Conservation (phyloP, 1,140 invertebrate genomes). For the Aphidius ervi region DNA sequence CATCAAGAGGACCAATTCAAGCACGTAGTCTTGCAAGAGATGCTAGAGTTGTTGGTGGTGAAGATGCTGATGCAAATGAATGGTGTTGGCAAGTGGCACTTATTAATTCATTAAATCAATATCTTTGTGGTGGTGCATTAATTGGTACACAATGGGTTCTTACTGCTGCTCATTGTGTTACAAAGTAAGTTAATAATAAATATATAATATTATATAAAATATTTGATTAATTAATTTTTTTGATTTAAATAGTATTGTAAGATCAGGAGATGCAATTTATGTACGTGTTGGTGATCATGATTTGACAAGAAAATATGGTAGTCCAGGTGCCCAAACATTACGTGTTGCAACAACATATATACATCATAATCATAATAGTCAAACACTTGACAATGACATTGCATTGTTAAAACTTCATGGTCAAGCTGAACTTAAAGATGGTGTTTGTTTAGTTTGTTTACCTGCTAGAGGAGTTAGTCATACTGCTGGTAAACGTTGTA, state of each 20-base stretch:
- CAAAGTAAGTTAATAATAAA: slow-evolving; percentile 67
- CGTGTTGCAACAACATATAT: slow-evolving; percentile 89
- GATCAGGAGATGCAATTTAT: slow-evolving; percentile 85
- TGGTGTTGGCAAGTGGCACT: slow-evolving; percentile 96
- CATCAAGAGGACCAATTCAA: slow-evolving; percentile 51
- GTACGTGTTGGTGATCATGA: slow-evolving; percentile 92
- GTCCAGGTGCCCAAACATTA: slow-evolving; percentile 82
- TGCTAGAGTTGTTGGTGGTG: slow-evolving; percentile 82
- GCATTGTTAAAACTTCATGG: slow-evolving; percentile 87
- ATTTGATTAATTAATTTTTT: slow-evolving; percentile 11
- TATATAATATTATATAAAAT: background rate
- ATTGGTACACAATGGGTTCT: slow-evolving; percentile 93
- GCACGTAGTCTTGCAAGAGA: slow-evolving; percentile 51
- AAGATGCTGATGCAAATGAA: slow-evolving; percentile 83
- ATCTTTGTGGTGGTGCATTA: slow-evolving; percentile 91
- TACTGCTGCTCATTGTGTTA: slow-evolving; percentile 93
- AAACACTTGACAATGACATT: slow-evolving; percentile 94
- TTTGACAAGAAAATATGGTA: slow-evolving; percentile 79
- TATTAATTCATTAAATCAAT: slow-evolving; percentile 89
- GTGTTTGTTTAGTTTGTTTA: slow-evolving; percentile 81
- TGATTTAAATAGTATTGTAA: slow-evolving; percentile 66
- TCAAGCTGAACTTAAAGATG: slow-evolving; percentile 82
- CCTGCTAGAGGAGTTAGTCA: slow-evolving; percentile 81
- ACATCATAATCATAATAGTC: slow-evolving; percentile 94
- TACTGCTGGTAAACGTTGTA: slow-evolving; percentile 82